These are phyloP conservation scores for Schizothorax lantsangensis DNA, from an alignment of 2,797 vertebrate species.

Conservation along the genomic window DNA sequence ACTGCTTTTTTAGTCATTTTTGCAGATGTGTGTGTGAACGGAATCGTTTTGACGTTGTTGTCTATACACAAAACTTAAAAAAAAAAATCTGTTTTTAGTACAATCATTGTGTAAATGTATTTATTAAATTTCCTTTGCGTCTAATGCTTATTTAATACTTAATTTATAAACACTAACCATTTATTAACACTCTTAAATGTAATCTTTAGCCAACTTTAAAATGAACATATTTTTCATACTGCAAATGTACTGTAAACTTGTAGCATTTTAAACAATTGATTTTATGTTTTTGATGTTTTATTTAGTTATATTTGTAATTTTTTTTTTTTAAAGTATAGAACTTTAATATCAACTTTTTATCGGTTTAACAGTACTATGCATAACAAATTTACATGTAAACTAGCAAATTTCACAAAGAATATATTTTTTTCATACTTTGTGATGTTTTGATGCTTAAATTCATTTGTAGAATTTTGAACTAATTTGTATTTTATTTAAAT, in stretches of 20 bases:
- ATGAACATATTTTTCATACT: not conserved
- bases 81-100: too few relatives aligned
- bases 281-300: too few relatives aligned
- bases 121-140: not conserved
- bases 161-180: not conserved
- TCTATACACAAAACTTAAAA: too few relatives aligned
- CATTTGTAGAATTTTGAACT: not conserved
- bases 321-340: not conserved
- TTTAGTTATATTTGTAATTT: not conserved
- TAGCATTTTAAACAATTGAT: too few relatives aligned
- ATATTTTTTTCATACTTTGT: not conserved
- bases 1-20: too few relatives aligned
- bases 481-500: not conserved
- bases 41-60: too few relatives aligned
- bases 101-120: not conserved
- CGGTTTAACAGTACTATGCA: not conserved
- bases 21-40: too few relatives aligned
- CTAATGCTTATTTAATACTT: not conserved
- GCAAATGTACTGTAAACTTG: too few relatives aligned
- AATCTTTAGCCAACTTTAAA: not conserved
- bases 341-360: not conserved
- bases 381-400: not conserved
- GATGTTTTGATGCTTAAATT: not conserved
- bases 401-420: not conserved
- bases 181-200: not conserved